Conservation (phyloP, 2,888 invertebrate genomes). For the Lasioglossum figueresi region DNA sequence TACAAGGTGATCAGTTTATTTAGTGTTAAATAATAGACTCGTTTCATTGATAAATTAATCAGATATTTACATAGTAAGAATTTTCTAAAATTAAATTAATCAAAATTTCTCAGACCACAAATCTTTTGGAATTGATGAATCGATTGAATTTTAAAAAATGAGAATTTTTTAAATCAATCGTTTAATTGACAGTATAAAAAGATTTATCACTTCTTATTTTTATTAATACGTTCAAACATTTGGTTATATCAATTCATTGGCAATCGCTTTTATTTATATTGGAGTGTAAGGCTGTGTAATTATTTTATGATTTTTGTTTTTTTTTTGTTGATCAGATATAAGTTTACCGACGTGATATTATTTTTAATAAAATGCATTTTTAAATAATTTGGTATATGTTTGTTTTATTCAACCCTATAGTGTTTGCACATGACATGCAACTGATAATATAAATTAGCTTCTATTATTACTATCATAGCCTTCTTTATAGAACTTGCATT, state of each 20-base stretch:
- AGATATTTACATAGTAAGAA: background rate
- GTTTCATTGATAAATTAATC: background rate
- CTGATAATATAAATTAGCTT: background rate
- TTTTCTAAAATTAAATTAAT: background rate
- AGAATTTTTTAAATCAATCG: too few relatives aligned
- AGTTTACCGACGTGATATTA: background rate
- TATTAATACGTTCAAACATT: background rate
- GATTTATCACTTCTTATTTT: background rate
- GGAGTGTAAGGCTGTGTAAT: background rate
- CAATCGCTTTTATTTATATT: background rate
- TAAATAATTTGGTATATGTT: background rate
- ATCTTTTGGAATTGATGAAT: too few relatives aligned
- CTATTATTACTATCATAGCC: background rate
- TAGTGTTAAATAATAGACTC: background rate
- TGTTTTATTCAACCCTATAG: background rate
- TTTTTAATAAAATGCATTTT: background rate
- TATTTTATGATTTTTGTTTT: background rate
- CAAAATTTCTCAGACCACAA: background rate
- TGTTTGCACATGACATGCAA: background rate
- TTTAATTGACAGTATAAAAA: too few relatives aligned
- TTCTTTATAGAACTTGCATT: background rate
- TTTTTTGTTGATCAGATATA: background rate
- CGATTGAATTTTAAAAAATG: too few relatives aligned
- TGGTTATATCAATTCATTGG: background rate
- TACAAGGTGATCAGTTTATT: conserved; percentile 35